Evolutionary conservation across 2,888 invertebrate genomes (phyloP).

Genomic region (Epinotia bilunana): DNA sequence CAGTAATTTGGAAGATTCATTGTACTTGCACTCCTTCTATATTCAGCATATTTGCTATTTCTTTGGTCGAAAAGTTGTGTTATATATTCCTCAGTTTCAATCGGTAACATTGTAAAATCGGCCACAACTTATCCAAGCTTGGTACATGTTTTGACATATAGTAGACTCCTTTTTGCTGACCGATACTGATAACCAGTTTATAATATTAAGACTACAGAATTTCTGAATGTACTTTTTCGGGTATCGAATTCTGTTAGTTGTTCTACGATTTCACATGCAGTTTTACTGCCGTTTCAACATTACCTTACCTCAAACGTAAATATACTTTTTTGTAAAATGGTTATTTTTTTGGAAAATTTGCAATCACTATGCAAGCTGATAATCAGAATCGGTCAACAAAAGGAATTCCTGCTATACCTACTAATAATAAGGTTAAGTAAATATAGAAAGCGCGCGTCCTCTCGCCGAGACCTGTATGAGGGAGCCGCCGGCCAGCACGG

Average conservation of each 20-base stretch:
- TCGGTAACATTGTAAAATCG: constrained; percentile 2
- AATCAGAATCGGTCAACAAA: background rate
- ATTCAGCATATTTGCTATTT: background rate
- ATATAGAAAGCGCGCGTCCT: constrained; percentile 56
- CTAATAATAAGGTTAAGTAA: constrained; percentile 19
- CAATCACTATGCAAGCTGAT: too few species aligned
- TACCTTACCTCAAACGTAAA: too few species aligned
- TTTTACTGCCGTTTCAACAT: too few species aligned
- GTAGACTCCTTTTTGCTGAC: background rate
- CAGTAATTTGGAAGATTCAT: background rate
- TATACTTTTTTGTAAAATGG: too few species aligned
- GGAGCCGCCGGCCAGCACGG: constrained; percentile 84
- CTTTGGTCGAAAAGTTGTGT: constrained; percentile 18
- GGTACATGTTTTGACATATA: constrained; percentile 36
- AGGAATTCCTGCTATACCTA: constrained; percentile 4
- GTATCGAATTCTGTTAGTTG: too few species aligned
- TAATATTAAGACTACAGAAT: background rate
- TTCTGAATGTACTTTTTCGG: background rate
- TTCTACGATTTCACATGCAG: too few species aligned
- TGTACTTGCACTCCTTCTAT: background rate
- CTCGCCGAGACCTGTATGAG: constrained; percentile 72
- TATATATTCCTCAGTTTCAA: constrained; percentile 1
- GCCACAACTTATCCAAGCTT: constrained; percentile 21
- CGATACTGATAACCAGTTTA: background rate
- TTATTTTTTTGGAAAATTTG: too few species aligned